Percentiles rank a stretch among this genome's conserved stretches.
Evolutionary conservation across 2,888 invertebrate species (phyloP).

Genomic region (Exocentrus adspersus): DNA sequence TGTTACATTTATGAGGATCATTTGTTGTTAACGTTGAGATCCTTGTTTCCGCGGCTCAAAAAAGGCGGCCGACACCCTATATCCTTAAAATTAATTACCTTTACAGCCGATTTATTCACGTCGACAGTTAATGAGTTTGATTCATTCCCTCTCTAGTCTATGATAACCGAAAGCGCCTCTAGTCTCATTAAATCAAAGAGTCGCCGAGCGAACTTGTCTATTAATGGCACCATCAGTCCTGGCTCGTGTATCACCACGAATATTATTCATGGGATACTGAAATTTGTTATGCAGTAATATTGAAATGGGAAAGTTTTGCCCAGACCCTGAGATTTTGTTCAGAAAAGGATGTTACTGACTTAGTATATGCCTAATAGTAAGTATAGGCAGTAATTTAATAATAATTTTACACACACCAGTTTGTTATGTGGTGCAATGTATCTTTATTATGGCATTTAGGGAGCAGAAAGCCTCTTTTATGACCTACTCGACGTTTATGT

Average conservation of each 20-base stretch:
- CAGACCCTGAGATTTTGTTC: not conserved
- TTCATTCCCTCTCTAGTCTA: not conserved
- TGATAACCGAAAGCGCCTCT: not conserved
- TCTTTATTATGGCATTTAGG: not conserved
- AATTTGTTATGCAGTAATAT: constrained; percentile 3
- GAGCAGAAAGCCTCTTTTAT: not conserved
- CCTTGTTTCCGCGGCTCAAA: too few relatives aligned
- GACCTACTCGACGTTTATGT: constrained; percentile 5
- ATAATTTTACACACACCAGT: too few relatives aligned
- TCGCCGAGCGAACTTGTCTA: not conserved
- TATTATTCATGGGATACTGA: not conserved
- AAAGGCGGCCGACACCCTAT: too few relatives aligned
- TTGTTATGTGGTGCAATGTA: not conserved
- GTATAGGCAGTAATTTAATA: too few relatives aligned
- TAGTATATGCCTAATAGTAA: too few relatives aligned
- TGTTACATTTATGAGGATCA: too few relatives aligned
- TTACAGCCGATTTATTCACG: too few relatives aligned
- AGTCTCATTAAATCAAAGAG: not conserved
- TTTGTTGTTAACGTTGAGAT: too few relatives aligned
- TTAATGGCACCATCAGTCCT: constrained; percentile 2
- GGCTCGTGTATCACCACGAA: constrained; percentile 1
- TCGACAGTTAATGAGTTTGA: not conserved
- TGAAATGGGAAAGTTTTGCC: constrained; percentile 3
- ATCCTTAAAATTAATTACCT: too few relatives aligned
- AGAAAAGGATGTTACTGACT: not conserved